Percentiles rank a stretch among this genome's conserved stretches.
phyloP scores from a whole-genome alignment of 2,888 invertebrate genomes.

The Trissolcus brochymenae region DNA sequence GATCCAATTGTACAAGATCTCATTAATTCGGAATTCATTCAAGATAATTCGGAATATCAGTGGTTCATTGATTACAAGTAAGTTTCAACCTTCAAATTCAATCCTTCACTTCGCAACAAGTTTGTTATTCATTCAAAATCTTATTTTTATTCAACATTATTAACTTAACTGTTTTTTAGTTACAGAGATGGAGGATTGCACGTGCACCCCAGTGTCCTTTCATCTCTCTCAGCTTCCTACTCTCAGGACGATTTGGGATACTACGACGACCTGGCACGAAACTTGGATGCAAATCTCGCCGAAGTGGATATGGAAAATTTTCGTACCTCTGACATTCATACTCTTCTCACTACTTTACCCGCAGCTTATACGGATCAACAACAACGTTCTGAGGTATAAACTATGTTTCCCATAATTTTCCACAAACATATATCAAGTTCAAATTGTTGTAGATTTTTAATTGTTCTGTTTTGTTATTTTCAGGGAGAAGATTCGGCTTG shows the following conservation, averaged over 20 bases:
- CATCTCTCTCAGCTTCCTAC: slow-evolving; percentile 88
- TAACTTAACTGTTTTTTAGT: no score
- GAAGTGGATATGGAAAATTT: slow-evolving; percentile 97
- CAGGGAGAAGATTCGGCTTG: slow-evolving; percentile 86
- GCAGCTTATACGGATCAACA: slow-evolving; percentile 79
- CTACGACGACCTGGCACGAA: slow-evolving; percentile 91
- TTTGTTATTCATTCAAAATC: no score
- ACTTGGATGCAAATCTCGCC: slow-evolving; percentile 94
- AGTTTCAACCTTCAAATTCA: not conserved
- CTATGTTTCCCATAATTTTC: no score
- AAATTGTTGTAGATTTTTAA: no score
- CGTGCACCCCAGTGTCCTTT: slow-evolving; percentile 88
- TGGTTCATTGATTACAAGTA: slow-evolving; percentile 94
- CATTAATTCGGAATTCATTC: slow-evolving; percentile 81
- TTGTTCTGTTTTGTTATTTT: slow-evolving; percentile 24
- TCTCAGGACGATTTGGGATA: slow-evolving; percentile 82
- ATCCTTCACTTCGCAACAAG: no score
- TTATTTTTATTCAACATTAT: no score
- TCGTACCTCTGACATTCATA: slow-evolving; percentile 93
- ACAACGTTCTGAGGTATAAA: slow-evolving; percentile 73
- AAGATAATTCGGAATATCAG: slow-evolving; percentile 93
- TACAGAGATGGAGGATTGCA: slow-evolving; percentile 87
- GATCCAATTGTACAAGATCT: slow-evolving; percentile 79
- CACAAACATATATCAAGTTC: no score
- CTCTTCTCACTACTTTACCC: slow-evolving; percentile 87